These are phyloP conservation scores for Gambusia holbrooki DNA, from an alignment of 2,113 vertebrate genomes.

Conservation along the genomic window DNA sequence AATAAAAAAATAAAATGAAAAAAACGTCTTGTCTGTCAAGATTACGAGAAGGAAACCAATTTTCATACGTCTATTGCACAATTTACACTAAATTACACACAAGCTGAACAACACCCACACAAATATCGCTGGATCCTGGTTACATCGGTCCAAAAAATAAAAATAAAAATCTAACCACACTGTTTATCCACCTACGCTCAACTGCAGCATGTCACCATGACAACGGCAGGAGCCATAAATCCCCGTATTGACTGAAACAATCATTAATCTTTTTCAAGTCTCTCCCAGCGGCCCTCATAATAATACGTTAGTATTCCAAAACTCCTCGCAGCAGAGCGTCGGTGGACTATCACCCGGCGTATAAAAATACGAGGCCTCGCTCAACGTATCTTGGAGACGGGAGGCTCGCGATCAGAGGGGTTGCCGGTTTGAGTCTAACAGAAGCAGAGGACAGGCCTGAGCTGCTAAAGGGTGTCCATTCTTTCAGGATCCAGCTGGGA, in stretches of 20 bases:
- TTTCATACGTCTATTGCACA: neutral
- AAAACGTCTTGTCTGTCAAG: no score
- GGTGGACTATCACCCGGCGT: constrained; percentile 64
- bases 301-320: constrained; percentile 68
- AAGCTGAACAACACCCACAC: constrained; percentile 3
- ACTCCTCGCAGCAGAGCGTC: constrained; percentile 33
- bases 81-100: neutral
- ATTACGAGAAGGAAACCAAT: no score
- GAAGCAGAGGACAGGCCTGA: constrained; percentile 27
- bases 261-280: constrained; percentile 69
- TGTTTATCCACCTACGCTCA: constrained; percentile 70
- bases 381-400: constrained; percentile 25
- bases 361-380: constrained; percentile 59
- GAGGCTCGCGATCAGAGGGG: constrained; percentile 20
- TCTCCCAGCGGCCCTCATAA: constrained; percentile 61
- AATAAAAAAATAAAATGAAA: no score
- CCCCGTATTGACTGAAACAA: constrained; percentile 58
- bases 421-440: constrained; percentile 42
- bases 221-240: constrained; percentile 60
- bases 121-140: constrained; percentile 33
- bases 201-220: constrained; percentile 68
- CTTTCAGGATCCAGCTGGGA: neutral
- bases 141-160: constrained; percentile 37
- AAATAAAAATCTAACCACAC: constrained; percentile 52
- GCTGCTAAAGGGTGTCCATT: neutral